Percentiles rank a stretch among this genome's conserved stretches.
Evolutionary conservation across 2,797 vertebrate species (phyloP).

Genomic region (Syndactyla subalaris): DNA sequence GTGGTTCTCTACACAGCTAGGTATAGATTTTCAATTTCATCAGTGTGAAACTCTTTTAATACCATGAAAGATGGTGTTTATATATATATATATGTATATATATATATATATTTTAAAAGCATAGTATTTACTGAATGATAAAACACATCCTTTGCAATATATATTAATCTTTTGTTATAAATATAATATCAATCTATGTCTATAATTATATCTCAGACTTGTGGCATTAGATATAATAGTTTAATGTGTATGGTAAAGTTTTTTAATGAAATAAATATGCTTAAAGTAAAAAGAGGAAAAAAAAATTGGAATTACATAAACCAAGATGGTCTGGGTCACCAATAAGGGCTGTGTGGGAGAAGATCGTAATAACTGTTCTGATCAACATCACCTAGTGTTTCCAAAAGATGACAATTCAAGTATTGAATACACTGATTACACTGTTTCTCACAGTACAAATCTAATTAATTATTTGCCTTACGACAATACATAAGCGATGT

Average conservation of each 20-base stretch:
- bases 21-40: neutral
- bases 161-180: neutral
- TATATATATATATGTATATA: neutral
- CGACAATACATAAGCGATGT: neutral
- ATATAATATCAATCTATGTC: neutral
- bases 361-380: neutral
- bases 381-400: neutral
- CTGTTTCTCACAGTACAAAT: neutral
- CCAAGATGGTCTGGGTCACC: neutral
- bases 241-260: neutral
- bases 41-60: neutral
- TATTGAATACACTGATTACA: neutral
- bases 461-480: neutral
- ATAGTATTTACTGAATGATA: neutral
- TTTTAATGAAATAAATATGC: neutral
- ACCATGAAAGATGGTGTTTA: neutral
- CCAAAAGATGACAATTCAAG: neutral
- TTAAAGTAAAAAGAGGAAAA: neutral
- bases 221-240: neutral
- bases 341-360: neutral
- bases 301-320: neutral
- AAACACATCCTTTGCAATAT: neutral
- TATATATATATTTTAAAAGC: neutral
- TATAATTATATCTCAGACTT: neutral
- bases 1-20: neutral